These are phyloP conservation scores for Myotis planiceps DNA, from an alignment of 2,797 vertebrate genomes.

Conservation along the genomic window DNA sequence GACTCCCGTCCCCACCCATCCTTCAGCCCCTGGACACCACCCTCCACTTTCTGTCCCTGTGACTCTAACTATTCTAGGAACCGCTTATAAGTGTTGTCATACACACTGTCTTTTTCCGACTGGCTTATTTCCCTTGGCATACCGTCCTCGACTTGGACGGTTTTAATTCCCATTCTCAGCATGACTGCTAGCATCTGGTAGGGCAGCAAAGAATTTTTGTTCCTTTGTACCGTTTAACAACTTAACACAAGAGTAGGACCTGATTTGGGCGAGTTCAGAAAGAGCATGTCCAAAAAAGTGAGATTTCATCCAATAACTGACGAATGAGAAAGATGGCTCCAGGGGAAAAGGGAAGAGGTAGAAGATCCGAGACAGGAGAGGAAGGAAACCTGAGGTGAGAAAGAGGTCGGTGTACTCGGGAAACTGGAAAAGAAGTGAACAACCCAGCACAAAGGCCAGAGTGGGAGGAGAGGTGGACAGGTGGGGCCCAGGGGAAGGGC, in stretches of 20 bases:
- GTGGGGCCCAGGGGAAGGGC: fast-evolving
- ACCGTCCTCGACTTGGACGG: neutral
- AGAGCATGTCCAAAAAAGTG: neutral
- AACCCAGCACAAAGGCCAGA: neutral
- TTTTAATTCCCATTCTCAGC: neutral
- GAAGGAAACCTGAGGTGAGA: neutral
- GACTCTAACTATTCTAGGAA: neutral
- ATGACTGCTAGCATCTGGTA: neutral
- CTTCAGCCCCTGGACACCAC: too few species aligned
- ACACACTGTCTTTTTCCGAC: neutral
- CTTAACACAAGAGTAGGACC: neutral
- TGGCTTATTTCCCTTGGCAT: neutral
- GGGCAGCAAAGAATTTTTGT: neutral
- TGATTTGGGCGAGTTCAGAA: neutral
- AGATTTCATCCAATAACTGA: neutral
- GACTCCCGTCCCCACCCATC: fast-evolving
- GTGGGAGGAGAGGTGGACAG: fast-evolving
- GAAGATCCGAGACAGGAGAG: too few species aligned
- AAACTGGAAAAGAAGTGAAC: neutral
- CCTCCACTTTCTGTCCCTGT: neutral
- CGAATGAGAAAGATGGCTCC: neutral
- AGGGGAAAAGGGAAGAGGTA: neutral
- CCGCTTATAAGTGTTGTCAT: neutral
- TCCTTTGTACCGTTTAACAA: neutral
- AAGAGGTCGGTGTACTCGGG: neutral